phyloP scores from a whole-genome alignment of 2,888 invertebrate species.

The Pegoplata infirma region DNA sequence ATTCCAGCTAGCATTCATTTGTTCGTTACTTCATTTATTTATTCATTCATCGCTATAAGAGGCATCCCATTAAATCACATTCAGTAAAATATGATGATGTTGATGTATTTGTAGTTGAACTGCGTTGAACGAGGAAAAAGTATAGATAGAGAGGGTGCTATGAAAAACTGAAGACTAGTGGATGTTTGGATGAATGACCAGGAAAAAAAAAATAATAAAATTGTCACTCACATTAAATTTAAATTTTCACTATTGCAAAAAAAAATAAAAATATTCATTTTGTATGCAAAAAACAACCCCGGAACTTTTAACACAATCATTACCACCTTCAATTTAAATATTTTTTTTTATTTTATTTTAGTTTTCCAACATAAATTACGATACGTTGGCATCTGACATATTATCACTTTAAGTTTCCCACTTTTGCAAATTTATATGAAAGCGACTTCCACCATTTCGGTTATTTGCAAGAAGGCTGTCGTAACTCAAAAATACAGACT shows the following conservation, averaged over 20 bases:
- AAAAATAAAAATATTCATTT: no score
- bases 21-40: neutral
- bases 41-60: constrained; percentile 23
- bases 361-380: neutral
- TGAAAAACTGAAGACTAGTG: no score
- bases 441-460: no score
- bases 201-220: constrained; percentile 63
- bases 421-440: constrained; percentile 13
- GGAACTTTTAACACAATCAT: constrained; percentile 20
- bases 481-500: no score
- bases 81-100: constrained; percentile 60
- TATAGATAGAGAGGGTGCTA: no score
- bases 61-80: constrained; percentile 55
- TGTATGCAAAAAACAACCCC: constrained; percentile 14
- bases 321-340: constrained; percentile 29
- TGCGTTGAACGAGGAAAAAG: neutral
- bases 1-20: neutral
- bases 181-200: constrained; percentile 23
- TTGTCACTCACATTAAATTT: constrained; percentile 53
- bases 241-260: constrained; percentile 3
- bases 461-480: no score
- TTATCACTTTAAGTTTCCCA: neutral
- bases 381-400: neutral
- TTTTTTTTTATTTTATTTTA: neutral
- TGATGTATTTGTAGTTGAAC: constrained; percentile 49